These are phyloP conservation scores for Drosophila jambulina DNA, from an alignment of 1,140 invertebrate species.

Conservation along the genomic window DNA sequence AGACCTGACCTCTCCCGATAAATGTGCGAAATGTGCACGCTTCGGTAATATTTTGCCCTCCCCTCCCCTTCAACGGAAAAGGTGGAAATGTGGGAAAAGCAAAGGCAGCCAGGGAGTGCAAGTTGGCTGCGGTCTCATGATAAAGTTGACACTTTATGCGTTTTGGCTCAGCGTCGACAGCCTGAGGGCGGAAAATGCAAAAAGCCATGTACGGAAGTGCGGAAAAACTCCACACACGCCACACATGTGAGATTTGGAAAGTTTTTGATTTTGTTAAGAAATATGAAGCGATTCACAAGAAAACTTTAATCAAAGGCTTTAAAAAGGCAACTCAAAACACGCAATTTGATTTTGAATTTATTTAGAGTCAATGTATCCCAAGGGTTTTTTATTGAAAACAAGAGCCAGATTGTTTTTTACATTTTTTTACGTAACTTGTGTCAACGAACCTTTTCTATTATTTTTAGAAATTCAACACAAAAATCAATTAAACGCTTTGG, in stretches of 20 bases:
- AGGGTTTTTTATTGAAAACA: slow-evolving; percentile 3
- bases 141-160: slow-evolving; percentile 69
- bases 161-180: slow-evolving; percentile 47
- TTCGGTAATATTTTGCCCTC: slow-evolving; percentile 45
- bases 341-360: slow-evolving; percentile 10
- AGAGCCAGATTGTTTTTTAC: background rate
- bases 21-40: slow-evolving; percentile 57
- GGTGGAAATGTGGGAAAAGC: background rate
- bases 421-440: background rate
- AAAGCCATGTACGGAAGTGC: slow-evolving; percentile 20
- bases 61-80: background rate
- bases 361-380: background rate
- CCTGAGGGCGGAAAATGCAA: slow-evolving; percentile 42
- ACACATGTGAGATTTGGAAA: slow-evolving; percentile 16
- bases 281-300: slow-evolving; percentile 2
- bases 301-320: background rate
- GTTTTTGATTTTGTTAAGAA: slow-evolving; percentile 45
- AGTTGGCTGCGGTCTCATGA: slow-evolving; percentile 57
- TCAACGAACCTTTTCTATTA: background rate
- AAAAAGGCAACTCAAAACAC: background rate
- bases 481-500: slow-evolving; percentile 35
- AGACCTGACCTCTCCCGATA: slow-evolving; percentile 44
- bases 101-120: slow-evolving; percentile 10
- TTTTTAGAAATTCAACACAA: slow-evolving; percentile 6
- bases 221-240: slow-evolving; percentile 10